Conservation (phyloP, 1,140 invertebrate genomes). For the Hylaeus anthracinus region DNA sequence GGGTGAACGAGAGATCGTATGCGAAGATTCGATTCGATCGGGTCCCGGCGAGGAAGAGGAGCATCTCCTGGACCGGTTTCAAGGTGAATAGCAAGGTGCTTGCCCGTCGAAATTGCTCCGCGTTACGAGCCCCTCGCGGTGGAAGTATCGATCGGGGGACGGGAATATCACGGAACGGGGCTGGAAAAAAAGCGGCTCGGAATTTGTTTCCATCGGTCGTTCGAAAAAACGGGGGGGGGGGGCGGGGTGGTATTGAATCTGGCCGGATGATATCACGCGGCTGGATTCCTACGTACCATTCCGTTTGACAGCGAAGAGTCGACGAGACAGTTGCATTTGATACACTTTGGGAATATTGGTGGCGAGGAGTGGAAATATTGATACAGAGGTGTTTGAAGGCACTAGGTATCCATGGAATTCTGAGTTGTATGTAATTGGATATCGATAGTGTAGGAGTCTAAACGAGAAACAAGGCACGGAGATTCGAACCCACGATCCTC, state of each 20-base stretch:
- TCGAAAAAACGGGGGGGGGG: not conserved
- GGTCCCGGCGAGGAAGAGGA: conserved; percentile 24
- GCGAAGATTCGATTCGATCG: conserved; percentile 64
- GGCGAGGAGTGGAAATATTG: no score
- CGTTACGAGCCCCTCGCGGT: conserved; percentile 38
- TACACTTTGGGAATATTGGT: no score
- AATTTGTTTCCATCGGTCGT: not conserved
- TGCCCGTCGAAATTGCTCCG: conserved; percentile 56
- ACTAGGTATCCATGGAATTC: no score
- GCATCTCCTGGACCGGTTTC: conserved; percentile 60
- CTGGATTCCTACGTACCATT: no score
- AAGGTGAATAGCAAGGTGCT: conserved; percentile 64
- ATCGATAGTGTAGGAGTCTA: no score
- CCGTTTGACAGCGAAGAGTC: no score
- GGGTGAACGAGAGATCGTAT: conserved; percentile 62
- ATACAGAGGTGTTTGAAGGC: no score
- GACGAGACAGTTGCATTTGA: no score
- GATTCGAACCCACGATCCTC: no score
- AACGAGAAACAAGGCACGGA: no score
- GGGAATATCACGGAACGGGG: conserved; percentile 21
- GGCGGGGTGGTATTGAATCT: not conserved
- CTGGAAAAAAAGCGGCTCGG: not conserved
- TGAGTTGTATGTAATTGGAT: no score
- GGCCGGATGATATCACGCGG: no score
- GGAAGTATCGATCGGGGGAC: conserved; percentile 11